These are phyloP conservation scores for Drosophila kepulauana DNA, from an alignment of 1,140 invertebrate species.

Conservation along the genomic window DNA sequence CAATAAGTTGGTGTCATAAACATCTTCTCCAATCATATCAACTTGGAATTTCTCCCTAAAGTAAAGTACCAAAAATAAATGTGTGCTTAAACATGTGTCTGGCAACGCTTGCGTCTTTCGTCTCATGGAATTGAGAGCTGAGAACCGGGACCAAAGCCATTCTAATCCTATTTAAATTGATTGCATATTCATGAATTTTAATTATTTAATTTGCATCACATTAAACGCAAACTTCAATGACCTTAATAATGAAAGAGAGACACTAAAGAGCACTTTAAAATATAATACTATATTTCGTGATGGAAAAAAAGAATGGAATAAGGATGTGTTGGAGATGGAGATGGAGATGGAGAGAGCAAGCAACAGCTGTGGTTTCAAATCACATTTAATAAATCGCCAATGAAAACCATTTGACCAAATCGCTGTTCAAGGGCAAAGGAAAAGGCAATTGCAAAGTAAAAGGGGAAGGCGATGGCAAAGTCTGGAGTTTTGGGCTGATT, in stretches of 20 bases:
- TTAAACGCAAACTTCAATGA: slow-evolving; percentile 7
- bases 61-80: not conserved
- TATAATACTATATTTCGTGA: not conserved
- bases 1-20: slow-evolving; percentile 20
- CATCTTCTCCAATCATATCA: slow-evolving; percentile 8
- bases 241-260: not conserved
- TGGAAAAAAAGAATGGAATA: not conserved
- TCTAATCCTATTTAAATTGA: slow-evolving; percentile 12
- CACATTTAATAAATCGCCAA: too few species aligned
- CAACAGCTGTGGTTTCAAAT: too few species aligned
- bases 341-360: not conserved
- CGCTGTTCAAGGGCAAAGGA: too few species aligned
- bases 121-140: not conserved
- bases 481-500: slow-evolving; percentile 3
- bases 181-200: slow-evolving; percentile 25
- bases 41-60: not conserved
- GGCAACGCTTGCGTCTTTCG: not conserved
- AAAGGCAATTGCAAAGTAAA: not conserved
- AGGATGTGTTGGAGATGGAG: not conserved
- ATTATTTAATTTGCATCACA: slow-evolving; percentile 19
- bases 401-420: too few species aligned
- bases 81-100: not conserved
- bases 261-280: not conserved
- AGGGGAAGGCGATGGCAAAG: too few species aligned
- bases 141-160: not conserved